These are phyloP conservation scores for Gymnocephalus cernua DNA, from an alignment of 2,113 vertebrate genomes.

Conservation along the genomic window DNA sequence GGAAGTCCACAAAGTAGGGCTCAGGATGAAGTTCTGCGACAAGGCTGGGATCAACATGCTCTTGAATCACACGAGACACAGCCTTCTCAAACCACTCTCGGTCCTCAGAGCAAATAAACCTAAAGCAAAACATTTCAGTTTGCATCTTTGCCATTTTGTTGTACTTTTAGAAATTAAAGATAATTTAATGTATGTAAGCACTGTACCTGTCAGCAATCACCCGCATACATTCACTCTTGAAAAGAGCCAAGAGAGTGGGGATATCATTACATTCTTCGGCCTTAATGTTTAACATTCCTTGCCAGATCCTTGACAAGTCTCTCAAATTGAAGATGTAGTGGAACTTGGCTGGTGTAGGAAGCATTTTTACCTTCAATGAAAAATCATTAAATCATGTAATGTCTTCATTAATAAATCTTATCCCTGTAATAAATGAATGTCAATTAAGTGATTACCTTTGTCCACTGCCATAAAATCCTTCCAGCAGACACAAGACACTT, in stretches of 20 bases:
- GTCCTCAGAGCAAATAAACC: constrained; percentile 73
- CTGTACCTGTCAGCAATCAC: constrained; percentile 88
- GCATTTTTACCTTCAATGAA: constrained; percentile 88
- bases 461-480: constrained; percentile 90
- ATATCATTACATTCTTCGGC: constrained; percentile 85
- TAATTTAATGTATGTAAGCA: constrained; percentile 1
- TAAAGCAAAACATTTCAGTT: constrained; percentile 21
- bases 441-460: constrained; percentile 83
- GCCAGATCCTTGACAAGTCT: constrained; percentile 93
- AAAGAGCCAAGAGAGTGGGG: constrained; percentile 71
- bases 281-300: constrained; percentile 89
- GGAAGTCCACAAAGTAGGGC: constrained; percentile 91
- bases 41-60: constrained; percentile 79
- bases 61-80: constrained; percentile 81
- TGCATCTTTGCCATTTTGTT: background rate
- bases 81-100: constrained; percentile 87
- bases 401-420: background rate
- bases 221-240: constrained; percentile 79
- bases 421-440: background rate
- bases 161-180: background rate
- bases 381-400: constrained; percentile 79
- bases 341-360: constrained; percentile 92
- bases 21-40: constrained; percentile 77
- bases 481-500: constrained; percentile 82
- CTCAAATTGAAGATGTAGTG: constrained; percentile 94